Conservation (phyloP, 37 sponge, comb jelly and placozoan genomes). For the Axinella damicornis region DNA sequence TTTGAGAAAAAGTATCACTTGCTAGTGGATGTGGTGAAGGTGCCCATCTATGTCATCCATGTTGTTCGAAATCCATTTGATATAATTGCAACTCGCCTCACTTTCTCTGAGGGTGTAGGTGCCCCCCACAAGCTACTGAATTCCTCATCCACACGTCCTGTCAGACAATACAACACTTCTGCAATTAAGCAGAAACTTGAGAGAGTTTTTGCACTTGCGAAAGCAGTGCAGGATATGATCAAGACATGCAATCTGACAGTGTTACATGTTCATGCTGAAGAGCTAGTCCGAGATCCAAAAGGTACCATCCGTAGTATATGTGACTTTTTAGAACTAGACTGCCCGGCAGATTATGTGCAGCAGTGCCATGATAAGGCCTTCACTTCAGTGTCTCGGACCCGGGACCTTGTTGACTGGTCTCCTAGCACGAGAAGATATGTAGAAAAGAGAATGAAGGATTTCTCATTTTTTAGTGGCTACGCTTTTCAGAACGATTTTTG, state of each 20-base stretch:
- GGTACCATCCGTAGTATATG: neutral
- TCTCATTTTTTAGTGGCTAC: conserved; percentile 16
- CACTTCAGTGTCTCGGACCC: neutral
- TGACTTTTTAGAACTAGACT: conserved; percentile 1
- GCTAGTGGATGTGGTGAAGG: neutral
- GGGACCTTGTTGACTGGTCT: conserved; percentile 24
- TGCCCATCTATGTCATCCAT: conserved; percentile 19
- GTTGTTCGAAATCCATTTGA: conserved; percentile 43
- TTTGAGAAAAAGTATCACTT: neutral
- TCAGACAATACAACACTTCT: too few relatives aligned
- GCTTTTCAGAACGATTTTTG: neutral
- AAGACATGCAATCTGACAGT: conserved; percentile 1
- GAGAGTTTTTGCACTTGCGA: too few relatives aligned
- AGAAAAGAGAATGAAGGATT: neutral
- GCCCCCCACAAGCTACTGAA: neutral
- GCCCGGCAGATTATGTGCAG: conserved; percentile 9
- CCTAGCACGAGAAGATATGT: neutral
- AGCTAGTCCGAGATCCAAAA: conserved; percentile 8
- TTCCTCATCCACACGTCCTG: neutral
- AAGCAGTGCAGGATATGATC: conserved; percentile 7
- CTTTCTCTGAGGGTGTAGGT: neutral
- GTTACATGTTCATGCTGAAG: conserved; percentile 16
- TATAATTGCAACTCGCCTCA: conserved; percentile 34
- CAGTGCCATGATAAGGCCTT: conserved; percentile 9
- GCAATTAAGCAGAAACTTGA: too few relatives aligned